Percentiles rank a stretch among this genome's conserved stretches.
Conservation (phyloP, 1,140 invertebrate genomes). For the Matsumurasca onukii region DNA sequence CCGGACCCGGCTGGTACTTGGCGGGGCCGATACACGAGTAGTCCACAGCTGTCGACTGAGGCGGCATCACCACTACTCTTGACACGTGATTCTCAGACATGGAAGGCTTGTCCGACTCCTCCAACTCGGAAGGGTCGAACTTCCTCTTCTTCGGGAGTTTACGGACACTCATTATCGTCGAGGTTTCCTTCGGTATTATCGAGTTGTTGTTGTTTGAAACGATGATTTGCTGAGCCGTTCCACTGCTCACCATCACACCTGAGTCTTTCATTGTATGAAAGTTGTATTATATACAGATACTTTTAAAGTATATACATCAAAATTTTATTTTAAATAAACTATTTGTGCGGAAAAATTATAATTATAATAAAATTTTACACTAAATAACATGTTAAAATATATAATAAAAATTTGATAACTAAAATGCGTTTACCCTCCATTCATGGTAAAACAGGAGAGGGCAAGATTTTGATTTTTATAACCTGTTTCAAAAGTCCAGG, state of each 20-base stretch:
- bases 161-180: slow-evolving; percentile 43
- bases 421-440: too few relatives aligned
- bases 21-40: slow-evolving; percentile 51
- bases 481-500: too few relatives aligned
- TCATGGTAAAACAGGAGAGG: too few relatives aligned
- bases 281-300: too few relatives aligned
- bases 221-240: slow-evolving; percentile 26
- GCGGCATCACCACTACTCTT: slow-evolving; percentile 51
- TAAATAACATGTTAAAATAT: too few relatives aligned
- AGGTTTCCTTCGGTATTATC: slow-evolving; percentile 31
- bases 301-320: too few relatives aligned
- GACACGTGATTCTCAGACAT: slow-evolving; percentile 32
- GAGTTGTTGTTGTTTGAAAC: slow-evolving; percentile 37
- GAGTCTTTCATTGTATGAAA: slow-evolving; percentile 28
- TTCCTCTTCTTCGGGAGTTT: slow-evolving; percentile 88
- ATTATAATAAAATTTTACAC: too few relatives aligned
- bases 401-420: too few relatives aligned
- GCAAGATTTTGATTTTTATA: too few relatives aligned
- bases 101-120: slow-evolving; percentile 54
- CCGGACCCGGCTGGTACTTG: too few relatives aligned
- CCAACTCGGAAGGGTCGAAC: slow-evolving; percentile 79
- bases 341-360: too few relatives aligned
- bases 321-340: too few relatives aligned
- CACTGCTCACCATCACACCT: slow-evolving; percentile 14
- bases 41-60: slow-evolving; percentile 60